Conservation (phyloP, 2,888 invertebrate species). For the Nomada flava region DNA sequence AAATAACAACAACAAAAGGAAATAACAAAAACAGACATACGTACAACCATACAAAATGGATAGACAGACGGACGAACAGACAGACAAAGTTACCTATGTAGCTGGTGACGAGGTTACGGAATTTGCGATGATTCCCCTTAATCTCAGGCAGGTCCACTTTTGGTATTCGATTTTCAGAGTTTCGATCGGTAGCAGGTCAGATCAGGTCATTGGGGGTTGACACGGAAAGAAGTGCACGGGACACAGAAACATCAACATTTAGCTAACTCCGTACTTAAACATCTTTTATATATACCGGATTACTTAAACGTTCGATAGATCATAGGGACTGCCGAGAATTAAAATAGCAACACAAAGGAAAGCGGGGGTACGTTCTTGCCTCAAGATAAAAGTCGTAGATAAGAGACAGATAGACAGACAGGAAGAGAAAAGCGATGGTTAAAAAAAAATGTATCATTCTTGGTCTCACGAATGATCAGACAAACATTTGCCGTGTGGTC, state of each 20-base stretch:
- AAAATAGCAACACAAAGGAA: constrained; percentile 63
- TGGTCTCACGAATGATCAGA: constrained; percentile 9
- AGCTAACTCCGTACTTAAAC: constrained; percentile 74
- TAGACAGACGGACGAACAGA: constrained; percentile 75
- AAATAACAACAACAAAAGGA: constrained; percentile 10
- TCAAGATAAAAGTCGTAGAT: constrained; percentile 28
- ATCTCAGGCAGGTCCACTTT: constrained; percentile 99
- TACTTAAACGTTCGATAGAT: constrained; percentile 47
- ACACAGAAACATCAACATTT: constrained; percentile 84
- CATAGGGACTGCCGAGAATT: constrained; percentile 65
- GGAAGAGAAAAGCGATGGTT: constrained; percentile 34
- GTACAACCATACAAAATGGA: constrained; percentile 69
- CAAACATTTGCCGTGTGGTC: constrained; percentile 13
- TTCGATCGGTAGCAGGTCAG: constrained; percentile 80
- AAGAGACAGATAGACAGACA: constrained; percentile 22
- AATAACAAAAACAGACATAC: constrained; percentile 50
- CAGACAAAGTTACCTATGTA: constrained; percentile 94
- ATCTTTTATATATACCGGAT: constrained; percentile 56
- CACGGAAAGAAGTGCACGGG: constrained; percentile 83
- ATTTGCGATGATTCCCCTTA: constrained; percentile 99
- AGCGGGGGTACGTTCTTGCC: constrained; percentile 56
- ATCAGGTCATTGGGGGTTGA: constrained; percentile 81
- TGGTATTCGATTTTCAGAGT: constrained; percentile 80
- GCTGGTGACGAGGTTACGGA: constrained; percentile 99
- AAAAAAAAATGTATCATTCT: constrained; percentile 28